A percentile compares a stretch with the other conserved stretches of the same genome.
phyloP scores from a whole-genome alignment of 2,888 invertebrate species.

The Petrolisthes manimaculis region DNA sequence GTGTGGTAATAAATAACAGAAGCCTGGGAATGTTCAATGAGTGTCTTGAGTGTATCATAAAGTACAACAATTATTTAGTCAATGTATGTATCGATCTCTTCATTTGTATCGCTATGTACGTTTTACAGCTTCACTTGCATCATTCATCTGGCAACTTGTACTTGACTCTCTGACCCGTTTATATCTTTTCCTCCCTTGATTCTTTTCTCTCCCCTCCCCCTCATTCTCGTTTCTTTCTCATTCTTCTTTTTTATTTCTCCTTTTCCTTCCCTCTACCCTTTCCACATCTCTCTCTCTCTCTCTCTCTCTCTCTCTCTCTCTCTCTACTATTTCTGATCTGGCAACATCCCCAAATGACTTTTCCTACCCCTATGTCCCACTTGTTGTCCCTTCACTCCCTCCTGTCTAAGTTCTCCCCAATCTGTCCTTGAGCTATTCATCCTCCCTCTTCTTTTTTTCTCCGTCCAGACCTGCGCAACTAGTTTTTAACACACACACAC shows the following conservation, averaged over 20 bases:
- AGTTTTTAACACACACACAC: background rate
- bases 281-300: background rate
- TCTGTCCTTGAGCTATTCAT: background rate
- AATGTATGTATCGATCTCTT: no score
- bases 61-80: no score
- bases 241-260: background rate
- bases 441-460: background rate
- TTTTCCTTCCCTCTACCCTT: background rate
- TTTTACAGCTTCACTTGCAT: no score
- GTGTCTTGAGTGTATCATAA: no score
- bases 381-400: background rate
- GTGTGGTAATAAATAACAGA: no score
- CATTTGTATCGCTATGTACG: no score
- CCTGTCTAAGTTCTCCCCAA: background rate
- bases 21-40: no score
- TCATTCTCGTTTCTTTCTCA: background rate
- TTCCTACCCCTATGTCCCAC: background rate
- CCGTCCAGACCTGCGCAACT: background rate
- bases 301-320: constrained; percentile 5
- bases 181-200: no score
- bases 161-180: no score
- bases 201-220: no score
- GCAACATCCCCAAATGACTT: background rate
- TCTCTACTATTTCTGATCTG: background rate
- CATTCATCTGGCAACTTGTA: no score